Percentiles rank a stretch among this genome's conserved stretches.
Evolutionary conservation across 2,113 vertebrate genomes (phyloP).

Genomic region (Mesoclemmys tuberculata): DNA sequence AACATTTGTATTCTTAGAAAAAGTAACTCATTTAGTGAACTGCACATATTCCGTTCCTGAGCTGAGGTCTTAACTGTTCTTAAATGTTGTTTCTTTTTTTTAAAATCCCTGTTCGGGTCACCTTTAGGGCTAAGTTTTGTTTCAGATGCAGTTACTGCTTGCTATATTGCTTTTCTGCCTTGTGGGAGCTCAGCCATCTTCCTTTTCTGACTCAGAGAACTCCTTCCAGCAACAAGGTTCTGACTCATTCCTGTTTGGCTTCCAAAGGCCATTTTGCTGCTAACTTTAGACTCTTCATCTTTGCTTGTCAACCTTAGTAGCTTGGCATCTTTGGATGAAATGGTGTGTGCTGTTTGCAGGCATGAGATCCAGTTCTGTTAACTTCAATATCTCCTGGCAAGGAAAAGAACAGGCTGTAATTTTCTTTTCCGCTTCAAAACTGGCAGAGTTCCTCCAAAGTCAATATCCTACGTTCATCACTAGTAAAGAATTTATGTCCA

Average conservation of each 20-base stretch:
- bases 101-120: slow-evolving; percentile 63
- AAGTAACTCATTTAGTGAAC: neutral
- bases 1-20: neutral
- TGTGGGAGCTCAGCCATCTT: slow-evolving; percentile 75
- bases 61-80: slow-evolving; percentile 50
- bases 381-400: slow-evolving; percentile 57
- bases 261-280: slow-evolving; percentile 60
- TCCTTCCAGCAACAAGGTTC: slow-evolving; percentile 69
- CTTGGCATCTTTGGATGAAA: slow-evolving; percentile 56
- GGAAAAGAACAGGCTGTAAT: slow-evolving; percentile 36
- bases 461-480: slow-evolving; percentile 36
- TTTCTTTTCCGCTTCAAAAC: slow-evolving; percentile 62
- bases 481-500: slow-evolving; percentile 51
- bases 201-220: slow-evolving; percentile 70
- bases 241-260: slow-evolving; percentile 69
- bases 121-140: slow-evolving; percentile 63
- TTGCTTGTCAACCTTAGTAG: slow-evolving; percentile 67
- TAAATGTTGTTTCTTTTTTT: neutral
- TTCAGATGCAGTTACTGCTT: slow-evolving; percentile 70
- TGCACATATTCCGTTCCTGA: slow-evolving; percentile 6
- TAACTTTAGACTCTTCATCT: slow-evolving; percentile 72
- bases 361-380: slow-evolving; percentile 56
- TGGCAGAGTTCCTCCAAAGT: slow-evolving; percentile 35
- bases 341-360: slow-evolving; percentile 48
- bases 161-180: slow-evolving; percentile 72